These are phyloP conservation scores for Aselliscus stoliczkanus DNA, from an alignment of 2,797 vertebrate species.

Conservation along the genomic window DNA sequence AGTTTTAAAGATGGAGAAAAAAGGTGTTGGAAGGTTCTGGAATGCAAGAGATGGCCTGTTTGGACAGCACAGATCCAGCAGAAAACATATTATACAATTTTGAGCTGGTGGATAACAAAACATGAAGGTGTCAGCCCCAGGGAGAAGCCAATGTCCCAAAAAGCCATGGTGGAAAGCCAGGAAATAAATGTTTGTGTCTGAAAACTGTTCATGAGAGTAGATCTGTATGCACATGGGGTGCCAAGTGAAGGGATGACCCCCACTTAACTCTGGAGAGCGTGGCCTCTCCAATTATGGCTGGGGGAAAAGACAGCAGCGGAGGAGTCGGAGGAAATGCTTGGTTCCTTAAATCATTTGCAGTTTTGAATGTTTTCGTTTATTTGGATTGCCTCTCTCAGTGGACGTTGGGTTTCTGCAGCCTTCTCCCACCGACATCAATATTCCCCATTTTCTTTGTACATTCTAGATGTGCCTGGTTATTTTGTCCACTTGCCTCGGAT, in stretches of 20 bases:
- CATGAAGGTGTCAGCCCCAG: neutral
- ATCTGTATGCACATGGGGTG: accelerated
- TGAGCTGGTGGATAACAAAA: neutral
- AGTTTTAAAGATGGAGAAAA: neutral
- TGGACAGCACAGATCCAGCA: no score
- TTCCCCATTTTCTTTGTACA: no score
- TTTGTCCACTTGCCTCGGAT: neutral
- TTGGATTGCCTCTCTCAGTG: neutral
- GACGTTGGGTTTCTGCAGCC: neutral
- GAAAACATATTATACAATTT: no score
- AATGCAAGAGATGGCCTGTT: neutral
- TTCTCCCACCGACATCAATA: no score
- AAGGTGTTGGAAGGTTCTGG: neutral
- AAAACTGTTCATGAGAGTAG: no score
- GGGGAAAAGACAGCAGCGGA: neutral
- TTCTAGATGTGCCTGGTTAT: neutral
- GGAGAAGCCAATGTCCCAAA: neutral
- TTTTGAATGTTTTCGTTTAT: no score
- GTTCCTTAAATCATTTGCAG: neutral
- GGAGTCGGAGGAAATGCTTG: neutral
- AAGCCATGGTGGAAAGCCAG: neutral
- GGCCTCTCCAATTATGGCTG: neutral
- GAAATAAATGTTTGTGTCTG: neutral
- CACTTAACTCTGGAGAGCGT: neutral
- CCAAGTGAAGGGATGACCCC: neutral